Evolutionary conservation across 1,140 invertebrate species (phyloP).

Genomic region (Lineus longissimus): DNA sequence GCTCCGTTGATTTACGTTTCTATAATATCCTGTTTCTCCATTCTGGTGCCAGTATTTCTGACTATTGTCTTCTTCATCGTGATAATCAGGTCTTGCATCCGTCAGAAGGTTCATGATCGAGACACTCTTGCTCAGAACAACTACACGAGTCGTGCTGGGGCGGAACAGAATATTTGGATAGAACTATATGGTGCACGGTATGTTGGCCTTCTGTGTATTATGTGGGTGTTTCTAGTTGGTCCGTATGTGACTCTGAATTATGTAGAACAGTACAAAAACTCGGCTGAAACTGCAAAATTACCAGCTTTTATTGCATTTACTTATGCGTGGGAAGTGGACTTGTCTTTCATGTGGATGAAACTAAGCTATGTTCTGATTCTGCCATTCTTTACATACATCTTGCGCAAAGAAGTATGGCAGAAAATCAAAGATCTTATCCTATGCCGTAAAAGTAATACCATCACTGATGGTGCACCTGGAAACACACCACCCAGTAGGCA

Average conservation of each 20-base stretch:
- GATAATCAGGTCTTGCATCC: conserved; percentile 24
- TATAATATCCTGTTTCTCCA: conserved; percentile 27
- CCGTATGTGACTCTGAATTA: conserved; percentile 35
- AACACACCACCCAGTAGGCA: conserved; percentile 1
- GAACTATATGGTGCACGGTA: conserved; percentile 27
- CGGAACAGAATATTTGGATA: conserved; percentile 24
- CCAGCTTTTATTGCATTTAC: conserved; percentile 16
- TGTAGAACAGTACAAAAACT: conserved; percentile 32
- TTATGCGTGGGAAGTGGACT: conserved; percentile 32
- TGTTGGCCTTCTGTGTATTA: conserved; percentile 27
- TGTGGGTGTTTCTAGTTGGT: conserved; percentile 36
- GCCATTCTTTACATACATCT: conserved; percentile 34
- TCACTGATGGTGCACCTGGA: conserved; percentile 33
- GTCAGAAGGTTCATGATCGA: conserved; percentile 22
- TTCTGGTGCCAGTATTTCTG: conserved; percentile 32
- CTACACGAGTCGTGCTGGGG: conserved; percentile 25
- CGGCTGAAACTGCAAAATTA: conserved; percentile 19
- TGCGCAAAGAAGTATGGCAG: conserved; percentile 42
- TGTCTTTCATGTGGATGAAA: conserved; percentile 39
- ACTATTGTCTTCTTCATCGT: conserved; percentile 30
- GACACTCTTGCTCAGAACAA: conserved; percentile 26
- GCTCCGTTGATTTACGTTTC: conserved; percentile 26
- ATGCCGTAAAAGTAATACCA: conserved; percentile 40
- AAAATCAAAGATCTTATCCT: conserved; percentile 37
- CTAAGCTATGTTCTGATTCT: conserved; percentile 36